These are phyloP conservation scores for Spinus pinus DNA, from an alignment of 2,797 vertebrate species.

Conservation along the genomic window DNA sequence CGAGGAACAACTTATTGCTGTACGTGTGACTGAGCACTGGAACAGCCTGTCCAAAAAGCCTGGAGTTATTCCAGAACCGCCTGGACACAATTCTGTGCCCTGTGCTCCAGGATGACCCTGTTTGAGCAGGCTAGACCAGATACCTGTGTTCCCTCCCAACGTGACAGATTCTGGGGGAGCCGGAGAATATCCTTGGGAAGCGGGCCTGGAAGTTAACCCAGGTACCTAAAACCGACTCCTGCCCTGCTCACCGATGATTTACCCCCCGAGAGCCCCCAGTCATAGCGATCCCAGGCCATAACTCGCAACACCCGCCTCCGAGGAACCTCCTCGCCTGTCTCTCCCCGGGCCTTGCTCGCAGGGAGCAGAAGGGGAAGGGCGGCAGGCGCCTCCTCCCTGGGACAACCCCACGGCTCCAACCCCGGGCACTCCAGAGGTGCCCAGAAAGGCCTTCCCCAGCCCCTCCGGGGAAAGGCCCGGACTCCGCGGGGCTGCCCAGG, in stretches of 20 bases:
- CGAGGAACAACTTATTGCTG: background rate
- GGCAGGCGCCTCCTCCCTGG: background rate
- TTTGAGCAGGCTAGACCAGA: background rate
- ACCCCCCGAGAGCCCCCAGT: no score
- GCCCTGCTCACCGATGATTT: no score
- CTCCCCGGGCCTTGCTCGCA: no score
- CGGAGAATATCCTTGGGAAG: accelerated
- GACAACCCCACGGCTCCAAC: background rate
- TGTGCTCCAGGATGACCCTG: background rate
- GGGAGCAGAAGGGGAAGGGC: background rate
- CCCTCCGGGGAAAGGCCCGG: background rate
- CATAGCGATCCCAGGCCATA: accelerated
- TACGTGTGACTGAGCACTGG: background rate
- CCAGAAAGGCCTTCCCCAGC: no score
- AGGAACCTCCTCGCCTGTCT: accelerated
- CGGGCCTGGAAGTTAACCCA: accelerated
- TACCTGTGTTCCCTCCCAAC: background rate
- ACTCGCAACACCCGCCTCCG: accelerated
- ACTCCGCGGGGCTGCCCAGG: background rate
- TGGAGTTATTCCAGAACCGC: background rate
- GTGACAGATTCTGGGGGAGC: background rate
- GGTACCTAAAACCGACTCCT: background rate
- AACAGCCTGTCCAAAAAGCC: background rate
- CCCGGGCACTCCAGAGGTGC: background rate
- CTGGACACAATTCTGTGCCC: background rate